Base-by-base conservation (phyloP, 1,140 invertebrate species). In the Papilio polytes region DNA sequence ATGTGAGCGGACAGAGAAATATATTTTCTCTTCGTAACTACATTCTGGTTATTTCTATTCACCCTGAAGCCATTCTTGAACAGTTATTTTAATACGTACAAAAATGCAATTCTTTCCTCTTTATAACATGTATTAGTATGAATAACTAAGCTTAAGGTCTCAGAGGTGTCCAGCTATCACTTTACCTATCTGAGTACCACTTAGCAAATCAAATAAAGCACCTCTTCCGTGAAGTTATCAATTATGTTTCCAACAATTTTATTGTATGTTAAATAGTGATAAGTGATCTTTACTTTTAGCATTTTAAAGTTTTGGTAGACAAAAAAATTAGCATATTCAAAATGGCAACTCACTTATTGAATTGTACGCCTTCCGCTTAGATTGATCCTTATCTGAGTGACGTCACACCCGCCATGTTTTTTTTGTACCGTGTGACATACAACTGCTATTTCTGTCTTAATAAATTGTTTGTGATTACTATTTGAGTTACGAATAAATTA, bases 281-380 rank as follows among this genome's bases (percentile, higher is more conserved):
- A 70, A 18, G 26, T 31, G 12, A 70, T 70, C 63, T 26, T 66
- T 12, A n/a, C 12, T 63, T n/a, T 59, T 59, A 31, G 22, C 22
- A 31, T 66, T 26, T 66, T 26, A 26, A 18, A 31, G 12, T 66
- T 12, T 26, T 31, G 13, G 0, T 10, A 1, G 12, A 53, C 51
- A 53, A 18, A 70, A 70, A 70, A 36, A 70, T 70, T 70, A 36
- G 12, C 63, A 70, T 70, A 70, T 70, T 70, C 63, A 70, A 70
- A 70, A 70, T 70, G 63, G 63, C 63, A 70, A 70, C 10, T 20
- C 20, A 63, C 63, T 70, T 70, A 70, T 70, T 70, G 63, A 70
- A 70, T 70, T 70, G 12, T 70, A 31, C 15, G 63, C 63, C 63
- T 70, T 70, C 63, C 63, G 63, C 26, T 70, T 70, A 36, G 22